Conservation (phyloP, 2,113 vertebrate species). For the Ramphastos sulfuratus region DNA sequence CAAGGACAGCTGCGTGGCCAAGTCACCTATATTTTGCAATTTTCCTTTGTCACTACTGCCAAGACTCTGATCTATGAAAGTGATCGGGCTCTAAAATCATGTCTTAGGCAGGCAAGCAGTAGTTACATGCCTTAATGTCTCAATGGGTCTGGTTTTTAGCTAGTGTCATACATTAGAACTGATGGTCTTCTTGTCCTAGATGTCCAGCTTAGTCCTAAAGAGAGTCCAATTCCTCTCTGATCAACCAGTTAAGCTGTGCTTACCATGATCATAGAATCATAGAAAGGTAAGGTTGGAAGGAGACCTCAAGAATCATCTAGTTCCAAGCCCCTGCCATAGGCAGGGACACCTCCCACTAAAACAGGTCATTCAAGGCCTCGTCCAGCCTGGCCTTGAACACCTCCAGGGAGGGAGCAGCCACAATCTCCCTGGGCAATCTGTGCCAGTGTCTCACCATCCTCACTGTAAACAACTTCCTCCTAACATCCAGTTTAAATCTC, state of each 20-base stretch:
- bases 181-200: not conserved
- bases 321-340: no score
- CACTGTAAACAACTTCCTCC: no score
- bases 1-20: rapidly evolving
- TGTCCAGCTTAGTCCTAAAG: not conserved
- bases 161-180: not conserved
- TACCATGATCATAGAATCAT: not conserved
- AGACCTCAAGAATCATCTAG: no score
- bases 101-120: not conserved
- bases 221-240: not conserved
- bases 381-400: no score
- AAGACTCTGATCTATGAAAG: not conserved
- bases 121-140: not conserved
- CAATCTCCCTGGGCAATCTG: no score
- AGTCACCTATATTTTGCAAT: rapidly evolving
- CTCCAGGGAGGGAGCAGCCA: no score
- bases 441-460: no score
- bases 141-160: not conserved
- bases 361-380: no score
- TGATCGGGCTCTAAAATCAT: not conserved
- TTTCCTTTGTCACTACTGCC: not conserved
- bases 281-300: no score
- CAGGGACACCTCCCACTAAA: no score
- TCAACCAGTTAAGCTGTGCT: not conserved
- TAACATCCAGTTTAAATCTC: no score